A percentile compares a stretch with the other conserved stretches of the same genome.
Conservation (phyloP, 1,140 invertebrate species). For the Drosophila simulans region DNA sequence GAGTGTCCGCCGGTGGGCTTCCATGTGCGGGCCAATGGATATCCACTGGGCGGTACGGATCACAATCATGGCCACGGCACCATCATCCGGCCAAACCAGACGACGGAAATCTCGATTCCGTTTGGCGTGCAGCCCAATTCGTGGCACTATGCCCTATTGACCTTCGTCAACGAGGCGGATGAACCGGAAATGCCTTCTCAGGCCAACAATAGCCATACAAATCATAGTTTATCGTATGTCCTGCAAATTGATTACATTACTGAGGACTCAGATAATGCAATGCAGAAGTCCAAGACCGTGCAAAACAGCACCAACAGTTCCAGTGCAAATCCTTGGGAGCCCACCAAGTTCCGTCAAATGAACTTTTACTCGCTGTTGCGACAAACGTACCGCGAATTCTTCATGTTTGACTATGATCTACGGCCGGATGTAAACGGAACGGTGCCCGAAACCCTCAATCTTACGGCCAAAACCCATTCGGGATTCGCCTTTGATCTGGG, state of each 20-base stretch:
- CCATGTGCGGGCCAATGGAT: conserved; percentile 69
- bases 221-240: conserved; percentile 38
- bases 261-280: conserved; percentile 2
- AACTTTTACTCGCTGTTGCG: conserved; percentile 86
- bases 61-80: conserved; percentile 61
- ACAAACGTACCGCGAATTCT: conserved; percentile 89
- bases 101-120: conserved; percentile 65
- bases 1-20: conserved; percentile 72
- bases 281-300: conserved; percentile 9
- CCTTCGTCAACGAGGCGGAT: conserved; percentile 56
- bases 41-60: conserved; percentile 55
- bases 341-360: conserved; percentile 63
- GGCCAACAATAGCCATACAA: background rate
- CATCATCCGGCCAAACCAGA: conserved; percentile 70
- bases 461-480: conserved; percentile 87
- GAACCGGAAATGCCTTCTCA: conserved; percentile 15
- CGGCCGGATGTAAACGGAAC: conserved; percentile 86
- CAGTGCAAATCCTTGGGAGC: conserved; percentile 63
- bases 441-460: conserved; percentile 87
- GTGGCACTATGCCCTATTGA: conserved; percentile 87
- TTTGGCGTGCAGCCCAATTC: conserved; percentile 86
- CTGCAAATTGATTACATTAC: conserved; percentile 64
- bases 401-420: conserved; percentile 89
- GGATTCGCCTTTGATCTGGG: conserved; percentile 88
- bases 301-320: background rate